Conservation (phyloP, 2,113 vertebrate species). For the Octodon degus region DNA sequence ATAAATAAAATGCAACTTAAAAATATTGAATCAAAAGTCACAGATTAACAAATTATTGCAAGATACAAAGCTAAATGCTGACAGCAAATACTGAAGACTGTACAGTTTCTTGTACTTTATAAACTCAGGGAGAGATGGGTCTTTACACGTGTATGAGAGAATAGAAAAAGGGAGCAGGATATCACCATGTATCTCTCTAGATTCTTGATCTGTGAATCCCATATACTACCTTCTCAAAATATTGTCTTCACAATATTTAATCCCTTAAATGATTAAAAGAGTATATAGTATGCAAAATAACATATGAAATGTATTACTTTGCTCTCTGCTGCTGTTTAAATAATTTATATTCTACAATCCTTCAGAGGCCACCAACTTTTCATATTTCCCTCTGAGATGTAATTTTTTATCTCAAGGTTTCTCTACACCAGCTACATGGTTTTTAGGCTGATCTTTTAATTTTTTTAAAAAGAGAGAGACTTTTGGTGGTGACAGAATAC, state of each 20-base stretch:
- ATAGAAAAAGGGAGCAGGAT: background rate
- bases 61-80: background rate
- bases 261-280: background rate
- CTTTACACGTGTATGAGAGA: background rate
- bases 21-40: background rate
- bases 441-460: background rate
- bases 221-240: background rate
- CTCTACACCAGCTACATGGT: background rate
- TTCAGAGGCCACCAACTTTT: background rate
- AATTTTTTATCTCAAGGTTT: slow-evolving; percentile 32
- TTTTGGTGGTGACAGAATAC: background rate
- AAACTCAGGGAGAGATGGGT: background rate
- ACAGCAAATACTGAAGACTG: background rate
- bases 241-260: background rate
- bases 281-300: background rate
- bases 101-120: background rate
- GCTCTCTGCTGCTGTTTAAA: background rate
- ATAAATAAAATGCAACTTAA: background rate
- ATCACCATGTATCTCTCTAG: background rate
- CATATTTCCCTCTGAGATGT: background rate
- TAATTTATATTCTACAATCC: background rate
- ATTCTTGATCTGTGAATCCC: background rate
- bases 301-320: background rate
- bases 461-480: background rate
- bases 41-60: background rate